Evolutionary conservation across 2,113 vertebrate species (phyloP), one percentile per base, ranked within the genome.

Genomic region (Oostethus manadensis): DNA sequence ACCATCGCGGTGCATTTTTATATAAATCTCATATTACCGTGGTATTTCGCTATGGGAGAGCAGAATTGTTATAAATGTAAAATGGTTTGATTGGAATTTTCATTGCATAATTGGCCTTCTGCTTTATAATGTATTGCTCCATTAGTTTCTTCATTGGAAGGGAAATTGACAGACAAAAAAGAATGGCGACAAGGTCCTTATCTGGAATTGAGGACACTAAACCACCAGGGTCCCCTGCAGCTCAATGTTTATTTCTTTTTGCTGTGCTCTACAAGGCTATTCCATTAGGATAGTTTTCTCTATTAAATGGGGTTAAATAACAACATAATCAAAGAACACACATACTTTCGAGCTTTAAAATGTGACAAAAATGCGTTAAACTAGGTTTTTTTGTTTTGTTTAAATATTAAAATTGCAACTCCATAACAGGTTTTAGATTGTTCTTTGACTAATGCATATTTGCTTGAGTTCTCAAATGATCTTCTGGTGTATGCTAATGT

Each of bases 401-500:
- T 4, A 13, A 11, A 48, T 4, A 10, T 5, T 48, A 48, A 21
- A 21, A 48, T 21, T 18, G 9, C n/a, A 48, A 14, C 38, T 14
- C 29, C 13, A 42, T 14, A 42, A 42, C 11, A 42, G 2, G 38
- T 42, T 42, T 42, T 33, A 33, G 38, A 14, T 42, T 13, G 10
- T 13, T 13, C 38, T 13, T 13, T 42, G 33, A 35, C 33, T 35
- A 35, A 40, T 42, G 38, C 3, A 13, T 42, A 14, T 42, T 42
- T 4, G 11, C 38, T 42, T 42, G 33, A 1, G 33, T 6, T 35
- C 33, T 35, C 33, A 33, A 33, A 40, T 10, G 35, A 47, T 23
- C 40, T 48, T 40, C 53, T 62, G 42, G 23, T 17, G 21, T 62
- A 67, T 68, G 74, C 57, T 71, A 47, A 69, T 64, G 23, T 21